These are phyloP conservation scores for Oithona nana DNA, from an alignment of 2,888 invertebrate species.

Conservation along the genomic window DNA sequence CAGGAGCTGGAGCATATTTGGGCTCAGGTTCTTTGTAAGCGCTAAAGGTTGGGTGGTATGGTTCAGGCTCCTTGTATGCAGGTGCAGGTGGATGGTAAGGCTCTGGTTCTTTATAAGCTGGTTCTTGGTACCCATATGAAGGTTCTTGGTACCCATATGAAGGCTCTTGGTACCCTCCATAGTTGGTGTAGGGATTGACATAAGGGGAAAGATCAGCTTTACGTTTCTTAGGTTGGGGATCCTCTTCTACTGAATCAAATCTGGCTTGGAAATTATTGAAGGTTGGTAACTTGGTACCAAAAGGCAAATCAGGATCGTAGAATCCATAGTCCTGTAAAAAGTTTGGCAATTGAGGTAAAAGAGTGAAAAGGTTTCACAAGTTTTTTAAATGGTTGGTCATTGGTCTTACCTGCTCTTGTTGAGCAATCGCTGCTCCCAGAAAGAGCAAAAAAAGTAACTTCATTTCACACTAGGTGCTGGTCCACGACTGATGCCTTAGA, in stretches of 20 bases:
- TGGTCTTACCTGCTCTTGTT: neutral
- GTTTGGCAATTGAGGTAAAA: neutral
- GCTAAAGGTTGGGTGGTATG: neutral
- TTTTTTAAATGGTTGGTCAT: neutral
- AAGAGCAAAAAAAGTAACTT: neutral
- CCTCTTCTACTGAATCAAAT: neutral
- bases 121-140: no score
- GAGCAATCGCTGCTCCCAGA: neutral
- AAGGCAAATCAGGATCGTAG: neutral
- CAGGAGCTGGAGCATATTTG: neutral
- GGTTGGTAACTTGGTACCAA: neutral
- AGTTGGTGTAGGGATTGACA: neutral
- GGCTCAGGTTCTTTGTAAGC: neutral
- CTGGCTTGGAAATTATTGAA: neutral
- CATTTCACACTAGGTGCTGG: no score
- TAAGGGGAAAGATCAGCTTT: neutral
- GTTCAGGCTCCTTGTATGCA: neutral
- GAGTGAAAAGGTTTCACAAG: neutral
- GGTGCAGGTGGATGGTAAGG: neutral
- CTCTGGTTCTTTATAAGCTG: slow-evolving; percentile 5
- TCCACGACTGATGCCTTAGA: no score
- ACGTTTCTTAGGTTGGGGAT: neutral
- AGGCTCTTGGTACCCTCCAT: neutral
- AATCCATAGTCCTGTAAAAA: neutral
- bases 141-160: no score